phyloP scores from a whole-genome alignment of 2,113 vertebrate species.

The Myotis lucifugus region DNA sequence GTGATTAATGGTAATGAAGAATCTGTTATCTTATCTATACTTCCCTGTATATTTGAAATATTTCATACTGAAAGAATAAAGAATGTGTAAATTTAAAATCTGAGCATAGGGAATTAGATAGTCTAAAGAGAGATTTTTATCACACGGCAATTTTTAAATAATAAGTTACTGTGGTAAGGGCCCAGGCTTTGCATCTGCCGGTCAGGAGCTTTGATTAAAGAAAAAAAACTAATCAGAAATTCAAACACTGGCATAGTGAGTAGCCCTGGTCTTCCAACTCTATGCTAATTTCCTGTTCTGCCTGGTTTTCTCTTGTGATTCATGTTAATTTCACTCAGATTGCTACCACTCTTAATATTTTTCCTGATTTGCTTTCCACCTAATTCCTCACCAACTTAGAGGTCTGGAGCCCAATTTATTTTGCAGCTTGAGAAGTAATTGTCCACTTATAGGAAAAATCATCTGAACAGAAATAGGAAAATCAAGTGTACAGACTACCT shows the following conservation, averaged over 20 bases:
- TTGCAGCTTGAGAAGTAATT: constrained; percentile 13
- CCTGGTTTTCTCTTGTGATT: neutral
- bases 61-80: constrained; percentile 40
- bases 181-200: neutral
- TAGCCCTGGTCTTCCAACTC: neutral
- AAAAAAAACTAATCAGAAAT: neutral
- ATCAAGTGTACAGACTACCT: neutral
- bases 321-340: neutral
- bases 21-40: neutral
- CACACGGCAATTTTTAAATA: constrained; percentile 4
- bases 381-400: constrained; percentile 27
- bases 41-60: constrained; percentile 45
- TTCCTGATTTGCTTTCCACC: constrained; percentile 24
- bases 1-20: neutral
- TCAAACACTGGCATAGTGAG: neutral
- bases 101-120: constrained; percentile 16
- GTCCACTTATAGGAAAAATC: neutral
- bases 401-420: neutral
- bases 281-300: neutral
- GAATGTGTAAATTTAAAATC: neutral
- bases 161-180: neutral
- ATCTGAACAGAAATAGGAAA: constrained; percentile 39
- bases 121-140: neutral
- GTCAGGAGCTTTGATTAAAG: neutral
- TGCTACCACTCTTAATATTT: neutral